Evolutionary conservation across 2,888 invertebrate species (phyloP), one percentile per base, ranked within the genome.

Genomic region (Meandrusa payeni): DNA sequence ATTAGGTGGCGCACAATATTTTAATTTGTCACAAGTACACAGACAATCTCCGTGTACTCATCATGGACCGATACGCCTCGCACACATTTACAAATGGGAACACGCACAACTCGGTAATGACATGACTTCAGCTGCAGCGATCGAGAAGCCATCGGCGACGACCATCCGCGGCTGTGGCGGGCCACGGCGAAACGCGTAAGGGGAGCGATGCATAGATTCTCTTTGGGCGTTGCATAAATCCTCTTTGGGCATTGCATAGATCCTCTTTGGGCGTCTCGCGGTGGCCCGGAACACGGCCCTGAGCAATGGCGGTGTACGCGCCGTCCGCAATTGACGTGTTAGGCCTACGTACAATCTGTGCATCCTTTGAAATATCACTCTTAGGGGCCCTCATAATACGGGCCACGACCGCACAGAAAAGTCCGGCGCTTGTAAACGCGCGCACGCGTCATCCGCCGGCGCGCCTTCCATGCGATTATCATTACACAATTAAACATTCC

Each of bases 291-390:
- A 66, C 80, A 77, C 82, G 74, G 75, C 82, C 82, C 76, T 85
- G 85, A 86, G 85, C 86, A 87, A 82, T 76, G 80, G 75, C 78
- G 76, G 64, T 71, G 69, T 71, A 60, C 64, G 80, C 83, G 83
- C 78, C 81, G 76, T 77, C 69, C 74, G 66, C 76, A 86, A 87
- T 87, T 87, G 86, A 87, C 86, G 83, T 76, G 69, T 81, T 83
- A 83, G 86, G 85, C 85, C 82, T 72, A 71, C 76, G 74, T 68
- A 59, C 68, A 61, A 60, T 59, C 67, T 61, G 61, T 55, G 66
- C 47, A 48, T 52, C 51, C 29, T 32, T 38, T 37, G 27, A 47
- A 43, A 36, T 23, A 22, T 39, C 23, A 43, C 23, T 44, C 42
- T 41, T 36, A 24, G 6, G n/a, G 9, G 32, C 42, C 36, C 38